Conservation (phyloP, 2,113 vertebrate genomes). For the Zapornia atra region DNA sequence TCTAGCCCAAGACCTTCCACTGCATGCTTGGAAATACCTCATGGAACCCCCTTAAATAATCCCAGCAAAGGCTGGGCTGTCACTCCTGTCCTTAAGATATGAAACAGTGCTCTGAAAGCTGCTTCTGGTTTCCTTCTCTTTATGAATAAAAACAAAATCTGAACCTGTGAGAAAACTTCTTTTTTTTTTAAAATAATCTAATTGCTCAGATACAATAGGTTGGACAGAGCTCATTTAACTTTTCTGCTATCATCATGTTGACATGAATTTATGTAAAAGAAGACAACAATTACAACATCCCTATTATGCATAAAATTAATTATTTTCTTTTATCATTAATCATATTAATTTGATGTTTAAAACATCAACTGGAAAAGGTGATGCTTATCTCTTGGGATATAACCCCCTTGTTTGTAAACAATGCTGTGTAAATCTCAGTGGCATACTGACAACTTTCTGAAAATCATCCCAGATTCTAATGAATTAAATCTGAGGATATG, state of each 20-base stretch:
- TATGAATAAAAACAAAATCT: not conserved
- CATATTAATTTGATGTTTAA: not conserved
- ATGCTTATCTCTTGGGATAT: not conserved
- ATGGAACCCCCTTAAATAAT: not conserved
- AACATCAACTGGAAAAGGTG: not conserved
- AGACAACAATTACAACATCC: not conserved
- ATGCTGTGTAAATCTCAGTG: not conserved
- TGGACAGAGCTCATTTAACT: not conserved
- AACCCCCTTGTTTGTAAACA: not conserved
- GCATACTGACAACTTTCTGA: not conserved
- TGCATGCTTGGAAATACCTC: not conserved
- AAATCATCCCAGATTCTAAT: not conserved
- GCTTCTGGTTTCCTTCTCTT: not conserved
- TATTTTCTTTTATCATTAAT: not conserved
- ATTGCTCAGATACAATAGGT: not conserved
- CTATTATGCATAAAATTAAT: not conserved
- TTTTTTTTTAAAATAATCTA: not conserved
- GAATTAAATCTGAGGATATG: not conserved
- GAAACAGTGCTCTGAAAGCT: not conserved
- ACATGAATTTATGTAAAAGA: not conserved
- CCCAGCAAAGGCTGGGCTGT: not conserved
- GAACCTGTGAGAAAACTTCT: not conserved
- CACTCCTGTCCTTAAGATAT: not conserved
- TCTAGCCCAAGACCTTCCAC: not conserved
- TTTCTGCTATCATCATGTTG: not conserved